phyloP scores from a whole-genome alignment of 2,797 vertebrate genomes.

The Trichosurus vulpecula region DNA sequence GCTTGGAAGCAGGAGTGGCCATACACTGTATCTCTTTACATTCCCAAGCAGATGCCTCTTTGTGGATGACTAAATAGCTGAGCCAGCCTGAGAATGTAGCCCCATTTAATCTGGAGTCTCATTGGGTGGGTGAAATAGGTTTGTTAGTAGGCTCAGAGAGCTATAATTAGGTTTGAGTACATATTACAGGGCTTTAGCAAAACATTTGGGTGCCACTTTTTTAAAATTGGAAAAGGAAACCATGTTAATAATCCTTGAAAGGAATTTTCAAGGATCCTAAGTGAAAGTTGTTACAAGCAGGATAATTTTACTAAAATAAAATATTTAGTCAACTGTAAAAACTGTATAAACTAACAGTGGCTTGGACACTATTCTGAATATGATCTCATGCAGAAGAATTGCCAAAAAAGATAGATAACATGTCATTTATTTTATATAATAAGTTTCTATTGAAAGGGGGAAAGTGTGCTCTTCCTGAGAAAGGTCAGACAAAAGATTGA shows the following conservation, averaged over 20 bases:
- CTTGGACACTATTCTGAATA: neutral
- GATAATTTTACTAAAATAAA: neutral
- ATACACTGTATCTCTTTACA: conserved; percentile 8
- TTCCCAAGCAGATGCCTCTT: conserved; percentile 50
- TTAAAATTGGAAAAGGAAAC: neutral
- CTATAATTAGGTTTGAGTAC: conserved; percentile 65
- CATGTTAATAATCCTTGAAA: neutral
- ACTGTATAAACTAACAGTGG: neutral
- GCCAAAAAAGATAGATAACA: neutral
- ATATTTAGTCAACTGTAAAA: neutral
- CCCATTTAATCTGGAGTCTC: conserved; percentile 52
- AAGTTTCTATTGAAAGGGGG: neutral
- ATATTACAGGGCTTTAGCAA: conserved; percentile 41
- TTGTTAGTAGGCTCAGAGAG: neutral
- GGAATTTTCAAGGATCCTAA: neutral
- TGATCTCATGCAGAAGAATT: neutral
- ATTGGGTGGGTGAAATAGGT: conserved; percentile 11
- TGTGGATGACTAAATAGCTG: conserved; percentile 19
- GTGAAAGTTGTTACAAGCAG: neutral
- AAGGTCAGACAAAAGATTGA: neutral
- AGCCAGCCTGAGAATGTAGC: conserved; percentile 65
- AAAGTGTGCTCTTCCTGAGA: neutral
- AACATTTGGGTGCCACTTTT: neutral
- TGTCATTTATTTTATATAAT: neutral
- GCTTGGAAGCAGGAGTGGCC: conserved; percentile 5